Base-by-base conservation (phyloP, 2,113 vertebrate genomes). In the Callionymus lyra region DNA sequence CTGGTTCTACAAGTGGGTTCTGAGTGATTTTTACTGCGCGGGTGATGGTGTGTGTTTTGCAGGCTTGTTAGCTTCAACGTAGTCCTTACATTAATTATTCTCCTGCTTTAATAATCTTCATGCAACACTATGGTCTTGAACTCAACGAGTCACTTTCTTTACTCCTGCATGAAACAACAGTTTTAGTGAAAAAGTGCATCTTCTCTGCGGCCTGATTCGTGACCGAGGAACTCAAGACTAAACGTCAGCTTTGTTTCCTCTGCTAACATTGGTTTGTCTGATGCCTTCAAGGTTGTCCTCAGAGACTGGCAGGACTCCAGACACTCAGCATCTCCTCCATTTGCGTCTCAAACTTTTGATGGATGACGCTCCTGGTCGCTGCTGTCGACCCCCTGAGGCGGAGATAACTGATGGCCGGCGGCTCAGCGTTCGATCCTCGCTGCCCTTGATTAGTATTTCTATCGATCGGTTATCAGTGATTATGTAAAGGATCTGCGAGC, bases 361-460 rank as follows among this genome's bases (percentile, higher is more conserved):
- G 68, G 65, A 83, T 82, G 75, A 59, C 32, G 70, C 46, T 63
- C 15, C 65, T 58, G 12, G 15, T 46, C 52, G 63, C 43, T 46
- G 56, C 68, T 69, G 70, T 72, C 71, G 53, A 47, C 56, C 53
- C 48, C 74, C 70, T 15, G 56, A 75, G 64, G 60, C 66, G 42
- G 41, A 48, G 57, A 76, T 71, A 77, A 79, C 62, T 54, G 73
- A 80, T 79, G 73, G 63, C 53, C 56, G 53, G 67, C 57, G 51
- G 47, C 9, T 41, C 57, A 67, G 42, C 41, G 56, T 72, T 82
- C 77, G 60, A 81, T 81, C 76, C 39, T 53, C 12, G 6, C 58
- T 75, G 66, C 64, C 72, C 74, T 77, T 81, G 76, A 77, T 81
- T 76, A 79, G 70, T 64, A 69, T 56, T 46, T 73, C 61, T 63